Base-by-base conservation (phyloP, 2,797 vertebrate genomes). In the Fistularia tabacaria region DNA sequence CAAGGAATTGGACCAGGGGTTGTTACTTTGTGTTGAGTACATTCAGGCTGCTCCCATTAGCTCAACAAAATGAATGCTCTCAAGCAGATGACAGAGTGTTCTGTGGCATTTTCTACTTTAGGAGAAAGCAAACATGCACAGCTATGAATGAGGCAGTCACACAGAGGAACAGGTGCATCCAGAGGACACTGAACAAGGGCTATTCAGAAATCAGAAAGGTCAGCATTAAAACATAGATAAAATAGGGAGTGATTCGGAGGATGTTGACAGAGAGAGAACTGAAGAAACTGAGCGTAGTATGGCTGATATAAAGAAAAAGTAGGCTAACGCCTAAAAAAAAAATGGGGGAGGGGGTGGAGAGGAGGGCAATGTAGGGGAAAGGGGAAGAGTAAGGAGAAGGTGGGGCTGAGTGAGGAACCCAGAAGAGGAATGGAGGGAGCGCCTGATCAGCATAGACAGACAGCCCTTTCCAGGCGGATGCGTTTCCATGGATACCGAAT, bases 401-500 rank as follows among this genome's bases (percentile, higher is more conserved):
- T 49, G 66, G 65, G 57, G 52, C 55, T 7, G 42, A 45, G 38
- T 15, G 57, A 59, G 49, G 59, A 55, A 56, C 38, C 25, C 40
- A 74, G 59, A 54, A 49, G 64, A 81, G 65, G 51, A 64, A 71
- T 51, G 44, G 64, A 59, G 77, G 69, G 71, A 67, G 62, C 67
- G 70, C 54, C 63, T 64, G 71, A 77, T 83, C 76, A 59, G 61
- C 67, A 11, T 38, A 68, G 75, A 82, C 83, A 81, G 81, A 69
- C 76, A n/a, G 62, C 76, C 73, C 71, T 70, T 79, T 60, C 45
- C 74, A 57, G 73, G 82, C 62, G 57, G 62, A 73, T 76, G 71
- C 40, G 81, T 90, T 81, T 69, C 85, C 81, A 85, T 87, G 88
- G 90, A 79, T 80, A 90, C 88, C 6, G 71, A 88, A 89, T 80